Conservation (phyloP, 2,113 vertebrate genomes). For the Microcebus ravelobensis region DNA sequence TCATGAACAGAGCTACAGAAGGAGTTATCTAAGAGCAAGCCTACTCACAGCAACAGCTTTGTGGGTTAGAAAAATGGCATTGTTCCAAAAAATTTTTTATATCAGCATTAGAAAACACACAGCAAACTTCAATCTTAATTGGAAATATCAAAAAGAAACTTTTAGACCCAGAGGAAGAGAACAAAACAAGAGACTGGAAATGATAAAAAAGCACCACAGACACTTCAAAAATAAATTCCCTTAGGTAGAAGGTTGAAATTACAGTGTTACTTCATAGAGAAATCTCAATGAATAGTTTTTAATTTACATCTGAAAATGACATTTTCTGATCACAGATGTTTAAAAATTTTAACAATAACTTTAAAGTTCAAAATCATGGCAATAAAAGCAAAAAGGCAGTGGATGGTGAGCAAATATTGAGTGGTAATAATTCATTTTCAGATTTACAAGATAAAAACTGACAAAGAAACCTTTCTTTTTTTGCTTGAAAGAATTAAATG, state of each 20-base stretch:
- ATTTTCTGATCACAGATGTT: conserved; percentile 11
- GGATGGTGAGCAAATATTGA: not conserved
- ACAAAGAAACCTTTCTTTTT: not conserved
- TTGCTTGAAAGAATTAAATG: conserved; percentile 12
- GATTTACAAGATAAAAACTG: conserved; percentile 5
- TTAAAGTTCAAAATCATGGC: not conserved
- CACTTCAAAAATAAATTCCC: conserved; percentile 38
- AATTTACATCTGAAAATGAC: conserved; percentile 42
- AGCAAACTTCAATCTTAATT: conserved; percentile 56
- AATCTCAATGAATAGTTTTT: conserved; percentile 15
- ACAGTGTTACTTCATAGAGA: not conserved
- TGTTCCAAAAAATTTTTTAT: conserved; percentile 53
- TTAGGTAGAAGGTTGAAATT: conserved; percentile 37
- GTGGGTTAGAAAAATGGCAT: conserved; percentile 27
- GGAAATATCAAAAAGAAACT: conserved; percentile 60
- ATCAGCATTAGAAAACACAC: not conserved
- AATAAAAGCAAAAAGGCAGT: not conserved
- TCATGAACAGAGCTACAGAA: conserved; percentile 8
- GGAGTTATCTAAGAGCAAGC: conserved; percentile 41
- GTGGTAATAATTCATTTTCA: not conserved
- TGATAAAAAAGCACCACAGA: not conserved
- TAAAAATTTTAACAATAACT: conserved; percentile 32
- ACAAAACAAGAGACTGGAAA: conserved; percentile 49
- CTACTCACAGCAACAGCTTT: not conserved
- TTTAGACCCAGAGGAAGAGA: conserved; percentile 55